These are phyloP conservation scores for Brachionus asplanchnoidis DNA, from an alignment of 1,140 invertebrate species.

Conservation along the genomic window DNA sequence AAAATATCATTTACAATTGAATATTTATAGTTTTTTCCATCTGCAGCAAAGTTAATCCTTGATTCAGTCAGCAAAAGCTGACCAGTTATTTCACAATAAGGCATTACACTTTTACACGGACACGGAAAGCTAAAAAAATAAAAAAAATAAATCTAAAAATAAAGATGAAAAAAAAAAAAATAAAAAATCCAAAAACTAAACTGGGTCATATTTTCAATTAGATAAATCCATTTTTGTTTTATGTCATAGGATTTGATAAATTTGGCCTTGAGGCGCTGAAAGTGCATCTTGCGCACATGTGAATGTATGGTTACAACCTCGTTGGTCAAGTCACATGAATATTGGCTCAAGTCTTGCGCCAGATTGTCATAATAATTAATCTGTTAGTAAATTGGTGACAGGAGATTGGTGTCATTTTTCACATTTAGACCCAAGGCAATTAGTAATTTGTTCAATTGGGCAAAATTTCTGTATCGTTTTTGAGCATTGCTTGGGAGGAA, in stretches of 20 bases:
- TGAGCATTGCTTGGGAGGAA: not conserved
- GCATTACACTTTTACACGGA: conserved; percentile 66
- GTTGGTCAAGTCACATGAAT: conserved; percentile 14
- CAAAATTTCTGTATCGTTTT: not conserved
- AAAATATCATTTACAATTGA: too few species aligned
- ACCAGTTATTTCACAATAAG: conserved; percentile 67
- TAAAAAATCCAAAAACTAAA: conserved; percentile 14
- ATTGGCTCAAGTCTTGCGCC: not conserved
- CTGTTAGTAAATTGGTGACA: not conserved
- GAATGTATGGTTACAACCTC: conserved; percentile 16
- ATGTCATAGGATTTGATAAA: conserved; percentile 33
- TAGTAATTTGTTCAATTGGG: not conserved
- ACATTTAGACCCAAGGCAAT: not conserved
- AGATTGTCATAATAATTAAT: not conserved
- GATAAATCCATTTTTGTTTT: conserved; percentile 36
- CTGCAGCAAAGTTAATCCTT: conserved; percentile 54
- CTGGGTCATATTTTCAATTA: conserved; percentile 28
- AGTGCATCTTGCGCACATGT: not conserved
- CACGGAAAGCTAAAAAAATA: conserved; percentile 50
- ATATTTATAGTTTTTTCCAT: conserved; percentile 47
- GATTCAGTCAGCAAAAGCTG: conserved; percentile 69
- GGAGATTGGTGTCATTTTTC: not conserved
- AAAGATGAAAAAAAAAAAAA: conserved; percentile 19
- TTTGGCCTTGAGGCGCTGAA: conserved; percentile 1
- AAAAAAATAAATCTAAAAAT: conserved; percentile 26